A percentile compares a stretch with the other conserved stretches of the same genome.
phyloP scores from a whole-genome alignment of 64 coral and sea anemone species.

The Montipora cactus region DNA sequence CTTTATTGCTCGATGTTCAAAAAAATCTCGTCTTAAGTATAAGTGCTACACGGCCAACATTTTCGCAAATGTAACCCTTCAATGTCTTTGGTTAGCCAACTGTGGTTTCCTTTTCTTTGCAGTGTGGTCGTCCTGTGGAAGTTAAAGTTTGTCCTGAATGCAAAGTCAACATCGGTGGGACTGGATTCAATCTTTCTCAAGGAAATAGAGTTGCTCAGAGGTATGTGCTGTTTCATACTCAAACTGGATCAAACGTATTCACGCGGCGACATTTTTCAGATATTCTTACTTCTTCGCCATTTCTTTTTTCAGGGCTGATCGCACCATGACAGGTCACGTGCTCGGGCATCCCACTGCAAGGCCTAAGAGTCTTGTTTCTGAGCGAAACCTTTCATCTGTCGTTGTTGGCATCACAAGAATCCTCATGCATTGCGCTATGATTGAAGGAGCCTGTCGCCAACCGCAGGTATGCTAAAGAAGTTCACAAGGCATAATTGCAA shows the following conservation, averaged over 20 bases:
- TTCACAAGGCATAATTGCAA: too few species aligned
- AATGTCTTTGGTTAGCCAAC: too few species aligned
- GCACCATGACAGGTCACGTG: constrained; percentile 40
- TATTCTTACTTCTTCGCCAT: too few species aligned
- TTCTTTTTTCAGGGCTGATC: constrained; percentile 17
- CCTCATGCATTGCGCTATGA: constrained; percentile 65
- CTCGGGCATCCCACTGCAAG: constrained; percentile 25
- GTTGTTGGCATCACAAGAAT: constrained; percentile 35
- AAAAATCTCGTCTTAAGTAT: too few species aligned
- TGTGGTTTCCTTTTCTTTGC: background rate
- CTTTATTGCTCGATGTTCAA: too few species aligned
- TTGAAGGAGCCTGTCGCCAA: constrained; percentile 49
- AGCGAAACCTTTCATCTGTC: constrained; percentile 44
- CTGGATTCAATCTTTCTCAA: constrained; percentile 3
- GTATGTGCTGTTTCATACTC: background rate
- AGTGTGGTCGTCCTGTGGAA: constrained; percentile 62
- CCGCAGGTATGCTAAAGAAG: constrained; percentile 15
- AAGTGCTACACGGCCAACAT: too few species aligned
- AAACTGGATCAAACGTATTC: too few species aligned
- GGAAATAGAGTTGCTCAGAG: constrained; percentile 32
- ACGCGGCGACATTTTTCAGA: too few species aligned
- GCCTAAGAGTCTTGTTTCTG: constrained; percentile 10
- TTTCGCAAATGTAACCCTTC: too few species aligned
- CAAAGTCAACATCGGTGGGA: constrained; percentile 49
- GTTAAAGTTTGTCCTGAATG: constrained; percentile 61